Evolutionary conservation across 2,113 vertebrate genomes (phyloP).

Genomic region (Casuarius casuarius): DNA sequence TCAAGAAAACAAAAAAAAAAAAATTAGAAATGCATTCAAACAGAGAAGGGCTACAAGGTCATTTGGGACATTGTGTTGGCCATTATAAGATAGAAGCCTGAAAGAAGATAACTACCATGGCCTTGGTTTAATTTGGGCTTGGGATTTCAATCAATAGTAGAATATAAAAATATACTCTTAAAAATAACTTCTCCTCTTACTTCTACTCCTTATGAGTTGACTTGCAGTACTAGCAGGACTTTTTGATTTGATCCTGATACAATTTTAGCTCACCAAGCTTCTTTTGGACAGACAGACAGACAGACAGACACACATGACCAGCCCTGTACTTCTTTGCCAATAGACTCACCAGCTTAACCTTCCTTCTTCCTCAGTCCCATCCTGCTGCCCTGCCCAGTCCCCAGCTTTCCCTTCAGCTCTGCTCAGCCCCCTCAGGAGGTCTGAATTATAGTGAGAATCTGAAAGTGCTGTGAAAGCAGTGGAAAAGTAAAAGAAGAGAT

Average conservation of each 20-base stretch:
- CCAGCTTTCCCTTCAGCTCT: background rate
- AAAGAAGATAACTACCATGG: background rate
- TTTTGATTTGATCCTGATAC: background rate
- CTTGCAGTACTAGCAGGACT: conserved; percentile 6
- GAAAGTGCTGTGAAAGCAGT: accelerated
- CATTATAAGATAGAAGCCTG: background rate
- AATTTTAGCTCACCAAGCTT: background rate
- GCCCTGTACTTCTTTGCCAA: background rate
- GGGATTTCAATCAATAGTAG: background rate
- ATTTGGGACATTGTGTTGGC: background rate
- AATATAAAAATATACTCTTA: background rate
- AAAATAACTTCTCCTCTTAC: conserved; percentile 8
- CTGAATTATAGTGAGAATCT: background rate
- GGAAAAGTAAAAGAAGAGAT: background rate
- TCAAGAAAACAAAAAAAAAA: background rate
- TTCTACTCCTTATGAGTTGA: background rate
- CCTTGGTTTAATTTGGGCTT: background rate
- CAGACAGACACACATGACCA: accelerated
- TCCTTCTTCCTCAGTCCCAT: background rate
- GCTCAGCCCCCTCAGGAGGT: background rate
- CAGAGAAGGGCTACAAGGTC: background rate
- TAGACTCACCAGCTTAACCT: background rate
- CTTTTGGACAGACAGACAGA: background rate
- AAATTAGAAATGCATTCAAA: background rate
- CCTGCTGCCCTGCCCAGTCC: background rate